phyloP scores from a whole-genome alignment of 2,113 vertebrate genomes.

The Alces alces region DNA sequence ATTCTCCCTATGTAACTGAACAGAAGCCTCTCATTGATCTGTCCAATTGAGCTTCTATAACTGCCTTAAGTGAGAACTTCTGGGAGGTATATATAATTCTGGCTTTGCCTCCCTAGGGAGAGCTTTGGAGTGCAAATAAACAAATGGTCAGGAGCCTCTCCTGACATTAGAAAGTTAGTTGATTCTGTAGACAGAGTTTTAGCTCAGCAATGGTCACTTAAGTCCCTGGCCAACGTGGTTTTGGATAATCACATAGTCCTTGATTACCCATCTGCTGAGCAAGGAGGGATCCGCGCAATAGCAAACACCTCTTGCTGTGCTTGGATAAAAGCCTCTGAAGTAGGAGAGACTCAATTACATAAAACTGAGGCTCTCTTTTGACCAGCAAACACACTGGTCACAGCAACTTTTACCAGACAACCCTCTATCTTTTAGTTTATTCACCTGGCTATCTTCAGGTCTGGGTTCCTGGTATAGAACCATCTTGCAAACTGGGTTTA shows the following conservation, averaged over 20 bases:
- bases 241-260: background rate
- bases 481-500: background rate
- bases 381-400: background rate
- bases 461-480: background rate
- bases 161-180: background rate
- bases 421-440: background rate
- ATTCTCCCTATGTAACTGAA: background rate
- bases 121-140: background rate
- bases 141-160: background rate
- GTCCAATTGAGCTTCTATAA: background rate
- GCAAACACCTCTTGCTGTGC: background rate
- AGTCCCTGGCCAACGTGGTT: background rate
- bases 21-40: background rate
- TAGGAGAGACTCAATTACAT: background rate
- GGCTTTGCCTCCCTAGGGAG: background rate
- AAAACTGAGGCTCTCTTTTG: background rate
- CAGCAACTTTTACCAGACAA: background rate
- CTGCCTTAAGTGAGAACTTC: background rate
- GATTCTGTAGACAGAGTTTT: background rate
- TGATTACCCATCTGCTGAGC: background rate
- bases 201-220: background rate
- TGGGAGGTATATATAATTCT: background rate
- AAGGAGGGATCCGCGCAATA: background rate
- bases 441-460: background rate
- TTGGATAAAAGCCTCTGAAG: background rate